Base-by-base conservation (phyloP, 2,888 invertebrate species). In the Temnothorax rugatulus region DNA sequence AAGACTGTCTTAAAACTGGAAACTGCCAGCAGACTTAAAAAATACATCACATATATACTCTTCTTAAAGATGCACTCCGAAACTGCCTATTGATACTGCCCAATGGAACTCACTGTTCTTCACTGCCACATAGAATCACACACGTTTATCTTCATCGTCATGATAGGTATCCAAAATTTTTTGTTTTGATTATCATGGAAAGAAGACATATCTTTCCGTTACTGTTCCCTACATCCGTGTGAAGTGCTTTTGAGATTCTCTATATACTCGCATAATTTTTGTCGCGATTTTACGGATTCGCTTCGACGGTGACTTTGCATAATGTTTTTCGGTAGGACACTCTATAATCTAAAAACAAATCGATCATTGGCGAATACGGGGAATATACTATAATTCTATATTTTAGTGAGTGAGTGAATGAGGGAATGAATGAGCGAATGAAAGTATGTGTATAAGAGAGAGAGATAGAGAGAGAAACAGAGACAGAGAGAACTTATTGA, bases 371-470 rank as follows among this genome's bases (percentile, higher is more conserved):
- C 83, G 87, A 88, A 89, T 91, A 76, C 85, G 88, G 86, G 86
- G 76, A 84, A 47, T 34, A 90, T 88, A 89, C 84, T 85, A 86
- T 88, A 86, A 91, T 87, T 92, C 88, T 91, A 92, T 92, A 93
- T 93, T 93, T 93, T 93, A 92, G 88, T 91, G 91, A 90, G 5
- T 4, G 44, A 68, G 15, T 21, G 66, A 34, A 34, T 2, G 29
- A 21, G 5, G 4, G 38, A 47, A 18, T 21, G 41, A 21, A 44
- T 2, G 29, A 38, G 13, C 9, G 38, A 47, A 18, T 21, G 21
- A 21, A 44, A 25, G 8, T 18, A 15, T 25, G 4, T 63, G n/a
- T 4, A 1, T 63, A 38, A 0, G 15, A 7, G 64, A 21, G 41
- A 41, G 13, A 41, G 52, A 52, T 21, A 54, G 21, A 18, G 52